phyloP scores from a whole-genome alignment of 1,140 invertebrate genomes.

The Bemisia tabaci region DNA sequence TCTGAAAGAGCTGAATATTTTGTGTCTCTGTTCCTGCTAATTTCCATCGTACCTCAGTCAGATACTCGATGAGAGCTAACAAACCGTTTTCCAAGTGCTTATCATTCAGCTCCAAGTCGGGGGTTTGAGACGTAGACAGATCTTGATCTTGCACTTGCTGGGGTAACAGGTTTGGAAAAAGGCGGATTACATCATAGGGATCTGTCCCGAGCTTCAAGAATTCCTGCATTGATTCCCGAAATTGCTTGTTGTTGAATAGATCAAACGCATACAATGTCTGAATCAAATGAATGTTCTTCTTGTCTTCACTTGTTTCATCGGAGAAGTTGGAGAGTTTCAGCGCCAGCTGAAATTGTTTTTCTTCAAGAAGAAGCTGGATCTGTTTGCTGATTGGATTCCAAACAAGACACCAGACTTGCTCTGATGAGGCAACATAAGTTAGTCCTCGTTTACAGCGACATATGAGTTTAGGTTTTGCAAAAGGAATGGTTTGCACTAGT shows the following conservation, averaged over 20 bases:
- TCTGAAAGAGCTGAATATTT: conserved; percentile 56
- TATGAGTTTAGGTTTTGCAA: conserved; percentile 49
- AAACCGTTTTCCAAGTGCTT: conserved; percentile 77
- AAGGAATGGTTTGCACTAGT: conserved; percentile 60
- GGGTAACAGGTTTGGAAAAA: conserved; percentile 81
- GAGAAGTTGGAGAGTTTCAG: conserved; percentile 76
- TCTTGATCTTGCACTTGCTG: conserved; percentile 39
- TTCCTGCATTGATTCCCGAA: conserved; percentile 77
- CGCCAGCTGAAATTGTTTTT: conserved; percentile 90
- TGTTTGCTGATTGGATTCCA: conserved; percentile 65
- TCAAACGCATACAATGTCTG: conserved; percentile 82
- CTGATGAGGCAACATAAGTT: conserved; percentile 72
- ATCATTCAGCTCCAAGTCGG: conserved; percentile 28
- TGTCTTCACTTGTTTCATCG: conserved; percentile 60
- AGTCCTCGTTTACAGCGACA: conserved; percentile 54
- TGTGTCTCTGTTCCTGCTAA: not conserved
- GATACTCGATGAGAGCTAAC: conserved; percentile 76
- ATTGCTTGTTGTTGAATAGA: conserved; percentile 75
- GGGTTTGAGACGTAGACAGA: conserved; percentile 30
- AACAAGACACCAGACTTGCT: conserved; percentile 73
- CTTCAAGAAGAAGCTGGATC: conserved; percentile 61
- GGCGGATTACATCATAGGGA: conserved; percentile 83
- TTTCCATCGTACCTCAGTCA: conserved; percentile 51
- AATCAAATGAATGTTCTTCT: conserved; percentile 68
- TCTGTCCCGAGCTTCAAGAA: conserved; percentile 81